Percentiles rank a stretch among this genome's conserved stretches.
These are phyloP conservation scores for Pteropus rufus DNA, from an alignment of 2,797 vertebrate genomes.

Conservation along the genomic window DNA sequence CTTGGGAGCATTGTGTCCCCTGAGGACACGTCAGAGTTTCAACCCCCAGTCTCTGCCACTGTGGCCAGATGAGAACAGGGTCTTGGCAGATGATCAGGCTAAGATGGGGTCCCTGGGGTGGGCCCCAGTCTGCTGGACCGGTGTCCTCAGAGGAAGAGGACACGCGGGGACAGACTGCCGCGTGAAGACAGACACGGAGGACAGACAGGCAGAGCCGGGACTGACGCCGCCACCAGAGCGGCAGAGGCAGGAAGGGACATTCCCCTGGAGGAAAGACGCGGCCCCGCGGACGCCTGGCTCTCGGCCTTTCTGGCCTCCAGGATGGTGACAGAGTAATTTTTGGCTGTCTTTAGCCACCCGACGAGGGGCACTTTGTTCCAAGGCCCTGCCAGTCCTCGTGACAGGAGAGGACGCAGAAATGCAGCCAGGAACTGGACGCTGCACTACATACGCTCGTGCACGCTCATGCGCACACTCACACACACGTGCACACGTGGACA, in stretches of 20 bases:
- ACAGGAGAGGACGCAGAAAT: background rate
- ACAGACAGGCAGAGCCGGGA: background rate
- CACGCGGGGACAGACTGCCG: background rate
- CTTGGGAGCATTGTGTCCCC: background rate
- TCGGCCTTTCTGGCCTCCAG: background rate
- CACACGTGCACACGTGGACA: no score
- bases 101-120: fast-evolving
- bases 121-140: fast-evolving
- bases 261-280: background rate
- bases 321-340: fast-evolving
- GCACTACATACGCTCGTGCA: background rate
- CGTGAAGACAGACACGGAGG: background rate
- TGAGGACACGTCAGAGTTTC: fast-evolving
- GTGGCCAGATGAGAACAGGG: background rate
- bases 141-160: background rate
- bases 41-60: fast-evolving
- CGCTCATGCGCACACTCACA: no score
- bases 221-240: fast-evolving
- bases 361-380: background rate
- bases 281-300: background rate
- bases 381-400: fast-evolving
- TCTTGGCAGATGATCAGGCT: no score
- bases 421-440: fast-evolving
- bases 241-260: background rate
- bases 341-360: background rate